Conservation (phyloP, 2,888 invertebrate species). For the Chelonus formosanus region DNA sequence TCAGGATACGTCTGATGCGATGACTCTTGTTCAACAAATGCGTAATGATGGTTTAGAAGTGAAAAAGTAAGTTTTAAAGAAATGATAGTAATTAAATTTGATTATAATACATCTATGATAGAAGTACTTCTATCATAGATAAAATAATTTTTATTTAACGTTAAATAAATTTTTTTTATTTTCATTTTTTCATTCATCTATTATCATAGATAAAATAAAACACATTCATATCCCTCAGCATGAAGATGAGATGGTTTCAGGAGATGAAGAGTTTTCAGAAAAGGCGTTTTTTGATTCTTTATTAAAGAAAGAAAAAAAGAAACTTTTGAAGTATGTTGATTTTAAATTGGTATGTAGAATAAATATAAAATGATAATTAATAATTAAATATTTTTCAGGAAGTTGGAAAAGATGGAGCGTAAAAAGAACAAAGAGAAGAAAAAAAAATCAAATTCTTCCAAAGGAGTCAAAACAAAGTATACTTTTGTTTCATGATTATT, state of each 20-base stretch:
- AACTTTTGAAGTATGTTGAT: constrained; percentile 81
- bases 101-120: no score
- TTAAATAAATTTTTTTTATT: no score
- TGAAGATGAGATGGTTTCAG: constrained; percentile 63
- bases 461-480: no score
- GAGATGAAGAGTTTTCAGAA: constrained; percentile 68
- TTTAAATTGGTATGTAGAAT: constrained; percentile 50
- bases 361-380: constrained; percentile 41
- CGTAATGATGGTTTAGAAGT: constrained; percentile 89
- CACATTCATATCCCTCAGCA: constrained; percentile 71
- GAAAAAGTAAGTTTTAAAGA: constrained; percentile 70
- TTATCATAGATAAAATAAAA: no score
- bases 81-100: no score
- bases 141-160: no score
- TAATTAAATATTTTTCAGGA: constrained; percentile 20
- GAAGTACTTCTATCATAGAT: no score
- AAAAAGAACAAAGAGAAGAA: constrained; percentile 39
- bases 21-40: constrained; percentile 87
- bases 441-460: constrained; percentile 38
- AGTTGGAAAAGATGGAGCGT: constrained; percentile 43
- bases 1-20: constrained; percentile 75
- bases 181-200: no score
- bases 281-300: constrained; percentile 84
- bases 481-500: no score
- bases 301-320: constrained; percentile 88